phyloP scores from a whole-genome alignment of 2,797 vertebrate genomes.

The Botia almorhae region DNA sequence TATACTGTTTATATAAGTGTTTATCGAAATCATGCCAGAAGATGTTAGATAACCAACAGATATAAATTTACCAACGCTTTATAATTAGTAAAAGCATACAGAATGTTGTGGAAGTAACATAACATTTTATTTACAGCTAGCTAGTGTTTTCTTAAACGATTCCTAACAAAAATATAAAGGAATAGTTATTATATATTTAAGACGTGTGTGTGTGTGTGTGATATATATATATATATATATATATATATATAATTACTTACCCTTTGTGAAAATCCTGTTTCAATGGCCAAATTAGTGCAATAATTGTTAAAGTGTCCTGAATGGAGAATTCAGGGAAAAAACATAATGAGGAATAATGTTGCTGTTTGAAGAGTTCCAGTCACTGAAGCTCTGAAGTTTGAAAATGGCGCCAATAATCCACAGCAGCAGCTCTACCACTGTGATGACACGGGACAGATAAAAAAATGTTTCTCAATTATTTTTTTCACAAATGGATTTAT shows the following conservation, averaged over 20 bases:
- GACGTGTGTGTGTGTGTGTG: too few species aligned
- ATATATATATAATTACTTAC: constrained; percentile 37
- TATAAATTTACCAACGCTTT: background rate
- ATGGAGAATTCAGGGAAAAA: constrained; percentile 30
- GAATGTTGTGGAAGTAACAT: background rate
- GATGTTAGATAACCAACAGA: background rate
- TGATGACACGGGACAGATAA: constrained; percentile 65
- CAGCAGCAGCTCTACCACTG: constrained; percentile 65
- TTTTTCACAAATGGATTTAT: constrained; percentile 56
- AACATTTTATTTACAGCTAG: background rate
- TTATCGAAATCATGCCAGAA: background rate
- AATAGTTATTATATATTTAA: background rate
- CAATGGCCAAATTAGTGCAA: background rate
- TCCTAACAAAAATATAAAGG: background rate
- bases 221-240: background rate
- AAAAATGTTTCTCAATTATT: constrained; percentile 68
- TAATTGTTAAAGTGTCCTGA: background rate
- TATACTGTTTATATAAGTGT: background rate
- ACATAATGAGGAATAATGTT: constrained; percentile 60
- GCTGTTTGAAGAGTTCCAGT: constrained; percentile 72
- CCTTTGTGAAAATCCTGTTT: constrained; percentile 35
- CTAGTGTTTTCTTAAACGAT: background rate
- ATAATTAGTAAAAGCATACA: background rate
- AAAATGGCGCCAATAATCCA: constrained; percentile 79
- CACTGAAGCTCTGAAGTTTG: constrained; percentile 76